These are phyloP conservation scores for Rhorus exstirpatorius DNA, from an alignment of 2,888 invertebrate genomes.

Conservation along the genomic window DNA sequence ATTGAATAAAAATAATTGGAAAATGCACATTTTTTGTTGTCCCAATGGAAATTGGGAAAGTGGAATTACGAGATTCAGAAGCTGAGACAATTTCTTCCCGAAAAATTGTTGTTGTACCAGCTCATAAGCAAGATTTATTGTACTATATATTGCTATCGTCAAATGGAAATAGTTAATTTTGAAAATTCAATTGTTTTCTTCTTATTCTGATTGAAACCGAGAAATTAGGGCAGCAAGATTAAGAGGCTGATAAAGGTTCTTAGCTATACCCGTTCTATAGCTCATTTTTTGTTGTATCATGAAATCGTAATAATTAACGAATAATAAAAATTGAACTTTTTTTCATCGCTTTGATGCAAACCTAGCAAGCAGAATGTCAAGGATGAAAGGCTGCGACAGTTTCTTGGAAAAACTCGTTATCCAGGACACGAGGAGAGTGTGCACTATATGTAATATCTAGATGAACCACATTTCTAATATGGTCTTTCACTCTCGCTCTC, in stretches of 20 bases:
- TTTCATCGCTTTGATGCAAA: background rate
- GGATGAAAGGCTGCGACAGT: background rate
- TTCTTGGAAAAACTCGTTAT: constrained; percentile 21
- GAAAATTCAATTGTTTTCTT: too few species aligned
- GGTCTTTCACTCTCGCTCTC: background rate
- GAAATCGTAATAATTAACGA: too few species aligned
- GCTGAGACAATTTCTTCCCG: too few species aligned
- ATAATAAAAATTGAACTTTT: background rate
- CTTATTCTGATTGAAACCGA: too few species aligned
- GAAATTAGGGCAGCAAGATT: too few species aligned
- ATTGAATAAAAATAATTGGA: background rate
- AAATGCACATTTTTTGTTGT: background rate
- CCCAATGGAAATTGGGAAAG: background rate
- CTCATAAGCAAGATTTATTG: too few species aligned
- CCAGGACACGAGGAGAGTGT: background rate
- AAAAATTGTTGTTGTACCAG: too few species aligned
- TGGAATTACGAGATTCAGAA: constrained; percentile 1
- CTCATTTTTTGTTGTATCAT: background rate
- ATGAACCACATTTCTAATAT: constrained; percentile 7
- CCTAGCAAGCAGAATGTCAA: background rate
- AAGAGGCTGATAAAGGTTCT: too few species aligned
- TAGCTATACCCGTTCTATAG: too few species aligned
- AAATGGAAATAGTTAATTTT: too few species aligned
- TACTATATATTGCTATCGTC: too few species aligned
- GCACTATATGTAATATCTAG: background rate